Percentiles rank a stretch among this genome's conserved stretches.
Evolutionary conservation across 2,797 vertebrate species (phyloP).

Genomic region (Gorsachius magnificus): DNA sequence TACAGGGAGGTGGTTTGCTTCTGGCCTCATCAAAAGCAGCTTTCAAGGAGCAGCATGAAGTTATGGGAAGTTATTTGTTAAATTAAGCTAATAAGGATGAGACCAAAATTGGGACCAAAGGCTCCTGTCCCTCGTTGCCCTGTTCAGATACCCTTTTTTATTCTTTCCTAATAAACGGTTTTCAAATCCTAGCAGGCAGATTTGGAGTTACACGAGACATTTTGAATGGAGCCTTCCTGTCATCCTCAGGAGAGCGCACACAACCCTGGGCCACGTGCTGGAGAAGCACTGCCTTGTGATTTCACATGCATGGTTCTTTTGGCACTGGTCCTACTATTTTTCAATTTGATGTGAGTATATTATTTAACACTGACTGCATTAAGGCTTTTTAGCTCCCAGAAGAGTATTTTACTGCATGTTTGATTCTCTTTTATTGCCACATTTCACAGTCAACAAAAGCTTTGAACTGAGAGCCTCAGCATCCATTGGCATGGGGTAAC

Average conservation of each 20-base stretch:
- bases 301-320: neutral
- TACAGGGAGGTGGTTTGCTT: constrained; percentile 5
- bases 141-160: neutral
- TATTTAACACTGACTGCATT: neutral
- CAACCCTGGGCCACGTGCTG: neutral
- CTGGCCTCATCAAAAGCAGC: neutral
- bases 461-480: neutral
- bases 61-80: constrained; percentile 1
- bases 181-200: neutral
- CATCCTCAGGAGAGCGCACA: neutral
- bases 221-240: neutral
- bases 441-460: neutral
- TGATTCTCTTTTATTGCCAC: constrained; percentile 7
- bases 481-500: neutral
- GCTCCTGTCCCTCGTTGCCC: neutral
- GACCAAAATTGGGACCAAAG: neutral
- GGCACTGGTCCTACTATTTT: neutral
- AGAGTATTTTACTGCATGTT: neutral
- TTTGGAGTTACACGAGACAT: neutral
- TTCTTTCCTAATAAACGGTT: neutral
- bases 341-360: neutral
- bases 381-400: neutral
- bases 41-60: neutral
- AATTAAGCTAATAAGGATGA: neutral
- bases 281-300: neutral